A percentile compares a stretch with the other conserved stretches of the same genome.
Evolutionary conservation across 2,888 invertebrate genomes (phyloP).

Genomic region (Tupiocoris notatus): DNA sequence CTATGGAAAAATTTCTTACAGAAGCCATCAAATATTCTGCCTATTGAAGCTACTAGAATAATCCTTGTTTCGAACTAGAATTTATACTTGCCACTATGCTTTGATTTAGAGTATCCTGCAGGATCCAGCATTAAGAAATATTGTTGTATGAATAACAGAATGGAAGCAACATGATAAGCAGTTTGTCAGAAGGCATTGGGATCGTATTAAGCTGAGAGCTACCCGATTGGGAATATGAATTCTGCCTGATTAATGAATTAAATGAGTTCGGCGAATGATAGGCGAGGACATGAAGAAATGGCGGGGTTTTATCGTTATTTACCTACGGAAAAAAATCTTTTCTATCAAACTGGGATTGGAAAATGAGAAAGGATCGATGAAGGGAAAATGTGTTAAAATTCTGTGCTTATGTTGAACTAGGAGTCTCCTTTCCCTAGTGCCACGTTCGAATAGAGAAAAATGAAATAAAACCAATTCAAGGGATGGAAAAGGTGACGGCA

Average conservation of each 20-base stretch:
- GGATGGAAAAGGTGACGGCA: too few species aligned
- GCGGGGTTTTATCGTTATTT: neutral
- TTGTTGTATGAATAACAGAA: conserved; percentile 7
- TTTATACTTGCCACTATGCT: conserved; percentile 35
- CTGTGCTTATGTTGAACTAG: too few species aligned
- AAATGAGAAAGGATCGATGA: too few species aligned
- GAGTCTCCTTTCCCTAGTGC: too few species aligned
- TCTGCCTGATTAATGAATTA: too few species aligned
- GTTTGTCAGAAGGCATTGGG: neutral
- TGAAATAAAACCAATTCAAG: too few species aligned
- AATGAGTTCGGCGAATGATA: neutral
- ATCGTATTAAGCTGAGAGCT: too few species aligned
- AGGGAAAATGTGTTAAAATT: too few species aligned
- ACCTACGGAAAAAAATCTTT: neutral
- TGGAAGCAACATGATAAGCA: neutral
- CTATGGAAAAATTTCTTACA: conserved; percentile 21
- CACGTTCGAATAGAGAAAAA: too few species aligned
- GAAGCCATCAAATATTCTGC: conserved; percentile 3
- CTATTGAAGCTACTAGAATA: conserved; percentile 30
- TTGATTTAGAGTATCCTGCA: conserved; percentile 40
- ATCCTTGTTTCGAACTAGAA: conserved; percentile 16
- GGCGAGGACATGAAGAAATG: neutral
- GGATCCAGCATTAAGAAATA: conserved; percentile 33
- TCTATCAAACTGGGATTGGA: too few species aligned
- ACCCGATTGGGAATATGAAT: too few species aligned